Evolutionary conservation across 2,888 invertebrate genomes (phyloP).

Genomic region (Sphaerolaimus hirsutus): DNA sequence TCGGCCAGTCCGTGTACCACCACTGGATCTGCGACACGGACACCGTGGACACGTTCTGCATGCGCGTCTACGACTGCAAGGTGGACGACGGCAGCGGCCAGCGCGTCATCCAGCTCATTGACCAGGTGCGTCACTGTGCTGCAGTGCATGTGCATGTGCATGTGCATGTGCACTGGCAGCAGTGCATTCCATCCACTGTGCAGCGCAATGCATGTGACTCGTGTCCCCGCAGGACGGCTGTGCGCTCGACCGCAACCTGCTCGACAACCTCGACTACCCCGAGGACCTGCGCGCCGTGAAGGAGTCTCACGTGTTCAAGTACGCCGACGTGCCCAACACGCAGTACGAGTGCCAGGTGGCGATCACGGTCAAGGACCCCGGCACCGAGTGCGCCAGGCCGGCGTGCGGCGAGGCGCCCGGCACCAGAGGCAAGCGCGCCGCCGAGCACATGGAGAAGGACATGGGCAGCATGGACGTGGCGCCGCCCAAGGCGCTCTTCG

Average conservation of each 20-base stretch:
- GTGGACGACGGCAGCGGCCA: not conserved
- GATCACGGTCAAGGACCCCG: conserved; percentile 5
- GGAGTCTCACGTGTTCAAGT: conserved; percentile 5
- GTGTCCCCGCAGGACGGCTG: no score
- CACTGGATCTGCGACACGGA: conserved; percentile 5
- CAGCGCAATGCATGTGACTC: no score
- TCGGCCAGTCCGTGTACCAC: conserved; percentile 3
- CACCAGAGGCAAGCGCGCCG: no score
- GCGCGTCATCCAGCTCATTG: not conserved
- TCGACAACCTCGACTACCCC: conserved; percentile 1
- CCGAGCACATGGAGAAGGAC: no score
- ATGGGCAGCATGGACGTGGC: no score
- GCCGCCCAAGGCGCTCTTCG: no score
- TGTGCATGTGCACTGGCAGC: no score
- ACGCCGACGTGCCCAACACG: conserved; percentile 3
- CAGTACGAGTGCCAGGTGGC: conserved; percentile 4
- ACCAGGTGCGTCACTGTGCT: no score
- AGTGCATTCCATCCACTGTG: no score
- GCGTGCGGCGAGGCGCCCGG: no score
- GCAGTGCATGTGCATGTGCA: no score
- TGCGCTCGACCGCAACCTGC: conserved; percentile 2
- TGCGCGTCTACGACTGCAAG: not conserved
- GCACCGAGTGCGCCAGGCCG: conserved; percentile 4
- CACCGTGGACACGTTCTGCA: conserved; percentile 1
- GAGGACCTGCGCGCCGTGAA: not conserved